Evolutionary conservation across 2,888 invertebrate genomes (phyloP).

Genomic region (Lasioglossum malachurum): DNA sequence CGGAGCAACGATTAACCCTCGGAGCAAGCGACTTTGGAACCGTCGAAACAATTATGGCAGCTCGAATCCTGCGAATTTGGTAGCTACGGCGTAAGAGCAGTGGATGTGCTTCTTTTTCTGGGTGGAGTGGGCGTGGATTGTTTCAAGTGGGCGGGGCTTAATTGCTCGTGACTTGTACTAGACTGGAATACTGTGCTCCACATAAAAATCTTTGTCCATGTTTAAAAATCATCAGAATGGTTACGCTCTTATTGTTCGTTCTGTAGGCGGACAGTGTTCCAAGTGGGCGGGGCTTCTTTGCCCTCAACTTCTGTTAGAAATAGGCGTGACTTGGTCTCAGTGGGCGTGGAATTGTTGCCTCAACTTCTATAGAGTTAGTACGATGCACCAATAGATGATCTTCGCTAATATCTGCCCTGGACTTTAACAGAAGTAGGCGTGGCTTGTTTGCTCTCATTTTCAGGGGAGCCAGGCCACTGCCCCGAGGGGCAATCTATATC

Average conservation of each 20-base stretch:
- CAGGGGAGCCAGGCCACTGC: too few species aligned
- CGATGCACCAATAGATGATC: neutral
- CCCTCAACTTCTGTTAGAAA: neutral
- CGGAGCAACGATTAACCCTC: neutral
- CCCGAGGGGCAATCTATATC: rapidly evolving
- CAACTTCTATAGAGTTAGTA: neutral
- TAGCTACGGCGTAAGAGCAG: neutral
- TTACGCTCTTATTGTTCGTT: too few species aligned
- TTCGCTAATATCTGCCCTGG: too few species aligned
- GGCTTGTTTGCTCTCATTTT: neutral
- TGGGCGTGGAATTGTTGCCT: neutral
- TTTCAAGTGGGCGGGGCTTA: too few species aligned
- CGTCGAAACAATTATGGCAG: neutral
- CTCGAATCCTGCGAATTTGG: neutral
- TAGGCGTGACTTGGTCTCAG: neutral
- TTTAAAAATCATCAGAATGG: too few species aligned
- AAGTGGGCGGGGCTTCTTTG: neutral
- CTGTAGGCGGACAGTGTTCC: neutral
- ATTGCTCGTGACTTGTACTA: too few species aligned
- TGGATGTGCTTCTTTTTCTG: neutral
- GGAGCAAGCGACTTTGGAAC: neutral
- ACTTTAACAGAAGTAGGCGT: neutral
- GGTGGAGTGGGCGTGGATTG: neutral
- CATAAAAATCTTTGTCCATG: too few species aligned
- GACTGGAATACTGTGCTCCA: too few species aligned